phyloP scores from a whole-genome alignment of 2,888 invertebrate species.

The Drosophila pseudotalamancana region DNA sequence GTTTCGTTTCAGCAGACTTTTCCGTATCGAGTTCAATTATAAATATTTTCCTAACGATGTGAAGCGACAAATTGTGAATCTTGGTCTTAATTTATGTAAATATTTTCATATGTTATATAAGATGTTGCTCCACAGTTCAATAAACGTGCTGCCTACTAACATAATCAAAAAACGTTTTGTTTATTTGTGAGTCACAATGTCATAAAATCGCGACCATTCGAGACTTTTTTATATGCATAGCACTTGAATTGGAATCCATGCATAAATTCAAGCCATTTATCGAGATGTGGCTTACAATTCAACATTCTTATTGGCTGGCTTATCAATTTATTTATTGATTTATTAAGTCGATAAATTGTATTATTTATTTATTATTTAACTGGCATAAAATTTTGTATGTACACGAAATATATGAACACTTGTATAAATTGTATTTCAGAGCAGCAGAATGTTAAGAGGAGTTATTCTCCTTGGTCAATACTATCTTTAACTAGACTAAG shows the following conservation, averaged over 20 bases:
- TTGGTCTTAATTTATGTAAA: slow-evolving; percentile 34
- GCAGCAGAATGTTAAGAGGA: too few species aligned
- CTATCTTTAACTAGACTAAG: too few species aligned
- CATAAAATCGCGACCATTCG: not conserved
- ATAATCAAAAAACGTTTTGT: not conserved
- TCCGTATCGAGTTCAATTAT: slow-evolving; percentile 16
- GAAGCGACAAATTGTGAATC: slow-evolving; percentile 15
- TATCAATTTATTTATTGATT: too few species aligned
- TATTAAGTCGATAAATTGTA: not conserved
- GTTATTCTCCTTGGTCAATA: too few species aligned
- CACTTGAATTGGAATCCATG: not conserved
- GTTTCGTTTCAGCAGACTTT: slow-evolving; percentile 8
- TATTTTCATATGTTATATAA: slow-evolving; percentile 21
- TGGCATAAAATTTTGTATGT: too few species aligned
- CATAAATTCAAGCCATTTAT: not conserved
- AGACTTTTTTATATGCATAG: slow-evolving; percentile 8
- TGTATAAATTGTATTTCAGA: too few species aligned
- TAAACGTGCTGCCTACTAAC: not conserved
- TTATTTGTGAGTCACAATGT: not conserved
- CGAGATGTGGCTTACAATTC: not conserved
- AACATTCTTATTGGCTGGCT: not conserved
- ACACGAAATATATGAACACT: too few species aligned
- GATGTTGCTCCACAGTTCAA: not conserved
- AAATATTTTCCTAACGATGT: not conserved
- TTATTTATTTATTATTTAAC: too few species aligned